Evolutionary conservation across 2,113 vertebrate genomes (phyloP), one percentile per base, ranked within the genome.

Genomic region (Girardinichthys multiradiatus): DNA sequence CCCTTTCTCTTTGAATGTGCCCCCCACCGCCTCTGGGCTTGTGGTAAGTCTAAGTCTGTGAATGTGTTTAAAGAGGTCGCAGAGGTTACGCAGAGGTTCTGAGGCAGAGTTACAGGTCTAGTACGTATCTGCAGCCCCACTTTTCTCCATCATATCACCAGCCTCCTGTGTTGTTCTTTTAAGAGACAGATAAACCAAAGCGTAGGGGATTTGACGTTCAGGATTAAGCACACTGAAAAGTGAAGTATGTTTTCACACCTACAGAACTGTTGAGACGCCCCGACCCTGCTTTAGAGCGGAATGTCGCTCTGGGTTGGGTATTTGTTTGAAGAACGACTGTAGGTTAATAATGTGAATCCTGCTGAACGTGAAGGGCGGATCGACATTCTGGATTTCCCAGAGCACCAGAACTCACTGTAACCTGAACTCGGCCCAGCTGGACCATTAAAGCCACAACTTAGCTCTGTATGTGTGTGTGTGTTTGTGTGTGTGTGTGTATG

Each of bases 371-470:
- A 54, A 83, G 77, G 72, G 74, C 83, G 57, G 37, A 74, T 71
- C 17, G 4, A 11, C 7, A 3, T 6, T 70, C 64, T 70, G 70
- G 66, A 70, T 69, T 86, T 91, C 87, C 90, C 89, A 88, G 77
- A 75, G 83, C 66, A 67, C 67, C 65, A 68, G 67, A 30, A 66
- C 70, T 51, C 24, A 26, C 64, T 74, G 88, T 70, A 89, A 90
- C 74, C 28, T 57, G 89, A 90, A 76, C 57, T 29, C 33, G 33
- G 74, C 72, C 89, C 91, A 87, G 90, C 86, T 89, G 90, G 85
- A 81, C 84, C 64, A 85, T 92, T 85, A 92, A 91, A 92, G 82
- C 26, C 72, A 77, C 73, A 35, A 75, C 72, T 26, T 30, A 57
- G 76, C 70, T 84, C 42, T 60, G 27, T 70, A 28, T 67, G 30